Percentiles rank a stretch among this genome's conserved stretches.
Conservation (phyloP, 2,113 vertebrate species). For the Rhea americana region DNA sequence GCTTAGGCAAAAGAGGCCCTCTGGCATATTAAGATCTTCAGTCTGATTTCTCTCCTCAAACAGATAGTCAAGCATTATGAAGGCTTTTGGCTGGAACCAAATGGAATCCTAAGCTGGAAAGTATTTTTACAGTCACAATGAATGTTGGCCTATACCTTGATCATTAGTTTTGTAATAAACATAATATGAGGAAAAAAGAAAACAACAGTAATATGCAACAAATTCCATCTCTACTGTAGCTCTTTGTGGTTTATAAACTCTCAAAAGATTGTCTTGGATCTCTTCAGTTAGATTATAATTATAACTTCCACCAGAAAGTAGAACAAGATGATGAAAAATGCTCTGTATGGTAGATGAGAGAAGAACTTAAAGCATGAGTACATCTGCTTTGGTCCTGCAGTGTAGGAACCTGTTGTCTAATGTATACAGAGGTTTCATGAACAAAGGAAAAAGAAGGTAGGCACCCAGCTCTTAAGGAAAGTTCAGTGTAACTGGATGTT, state of each 20-base stretch:
- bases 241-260: neutral
- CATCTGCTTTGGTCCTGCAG: constrained; percentile 28
- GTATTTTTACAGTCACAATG: neutral
- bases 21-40: constrained; percentile 1
- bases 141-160: neutral
- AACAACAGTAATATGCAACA: neutral
- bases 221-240: neutral
- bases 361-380: neutral
- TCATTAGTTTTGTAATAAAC: neutral
- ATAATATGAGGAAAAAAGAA: neutral
- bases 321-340: neutral
- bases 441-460: neutral
- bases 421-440: neutral
- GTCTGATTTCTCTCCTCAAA: constrained; percentile 9
- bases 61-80: neutral
- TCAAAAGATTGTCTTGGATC: neutral
- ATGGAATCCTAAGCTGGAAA: neutral
- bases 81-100: constrained; percentile 29
- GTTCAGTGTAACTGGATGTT: neutral
- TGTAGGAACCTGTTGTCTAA: neutral
- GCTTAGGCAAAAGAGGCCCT: neutral
- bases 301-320: neutral
- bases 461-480: neutral
- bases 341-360: neutral
- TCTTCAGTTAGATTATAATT: neutral